Evolutionary conservation across 2,113 vertebrate genomes (phyloP).

Genomic region (Xiphias gladius): DNA sequence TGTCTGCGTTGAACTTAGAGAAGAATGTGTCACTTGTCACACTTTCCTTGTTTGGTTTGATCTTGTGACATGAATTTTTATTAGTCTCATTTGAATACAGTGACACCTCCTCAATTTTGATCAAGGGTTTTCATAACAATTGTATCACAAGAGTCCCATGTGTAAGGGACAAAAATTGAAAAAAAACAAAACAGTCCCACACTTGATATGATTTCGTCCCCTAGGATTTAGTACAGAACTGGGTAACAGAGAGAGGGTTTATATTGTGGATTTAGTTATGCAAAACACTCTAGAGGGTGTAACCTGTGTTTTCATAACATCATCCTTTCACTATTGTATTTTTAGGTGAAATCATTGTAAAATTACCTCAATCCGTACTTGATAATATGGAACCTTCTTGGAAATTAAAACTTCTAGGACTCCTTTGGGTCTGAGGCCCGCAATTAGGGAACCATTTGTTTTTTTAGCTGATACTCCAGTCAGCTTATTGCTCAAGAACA

Average conservation of each 20-base stretch:
- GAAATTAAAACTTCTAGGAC: conserved; percentile 5
- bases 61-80: conserved; percentile 35
- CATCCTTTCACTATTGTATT: conserved; percentile 29
- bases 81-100: not conserved
- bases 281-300: conserved; percentile 50
- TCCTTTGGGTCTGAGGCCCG: conserved; percentile 29
- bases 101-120: conserved; percentile 16
- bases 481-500: conserved; percentile 35
- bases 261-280: conserved; percentile 17
- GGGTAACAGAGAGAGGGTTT: conserved; percentile 5
- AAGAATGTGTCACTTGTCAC: conserved; percentile 66
- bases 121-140: not conserved
- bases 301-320: conserved; percentile 50
- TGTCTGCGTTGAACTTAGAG: conserved; percentile 20
- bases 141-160: not conserved
- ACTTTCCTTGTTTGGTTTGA: not conserved
- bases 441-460: conserved; percentile 15
- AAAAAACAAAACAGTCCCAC: not conserved
- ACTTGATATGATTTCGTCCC: not conserved
- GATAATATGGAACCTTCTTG: conserved; percentile 32
- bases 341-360: conserved; percentile 59
- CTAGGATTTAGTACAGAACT: conserved; percentile 10
- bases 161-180: not conserved
- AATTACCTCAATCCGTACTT: conserved; percentile 49
- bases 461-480: conserved; percentile 29